Evolutionary conservation across 2,888 invertebrate genomes (phyloP).

Genomic region (Caradrina kadenii): DNA sequence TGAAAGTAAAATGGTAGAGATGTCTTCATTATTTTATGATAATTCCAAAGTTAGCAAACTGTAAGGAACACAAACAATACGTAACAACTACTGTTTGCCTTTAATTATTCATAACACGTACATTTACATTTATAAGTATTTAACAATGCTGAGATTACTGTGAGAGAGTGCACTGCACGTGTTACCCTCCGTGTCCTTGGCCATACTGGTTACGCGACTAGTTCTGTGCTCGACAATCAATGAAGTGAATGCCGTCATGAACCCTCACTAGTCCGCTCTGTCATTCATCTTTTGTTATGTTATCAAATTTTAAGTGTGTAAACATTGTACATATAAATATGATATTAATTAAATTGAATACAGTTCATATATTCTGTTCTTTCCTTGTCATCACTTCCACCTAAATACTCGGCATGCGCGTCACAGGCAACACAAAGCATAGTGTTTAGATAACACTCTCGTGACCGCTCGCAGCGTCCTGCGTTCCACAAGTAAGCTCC

Average conservation of each 20-base stretch:
- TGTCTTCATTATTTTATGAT: not conserved
- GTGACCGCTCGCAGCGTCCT: not conserved
- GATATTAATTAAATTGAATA: too few relatives aligned
- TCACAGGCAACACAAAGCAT: not conserved
- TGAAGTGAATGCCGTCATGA: not conserved
- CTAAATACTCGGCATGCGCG: not conserved
- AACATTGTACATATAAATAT: too few relatives aligned
- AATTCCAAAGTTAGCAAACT: not conserved
- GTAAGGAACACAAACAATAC: not conserved
- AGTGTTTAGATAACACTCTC: not conserved
- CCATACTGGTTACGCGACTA: not conserved
- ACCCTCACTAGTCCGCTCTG: too few relatives aligned
- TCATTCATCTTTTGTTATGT: not conserved
- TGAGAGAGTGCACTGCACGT: constrained; percentile 7
- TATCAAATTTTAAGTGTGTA: too few relatives aligned
- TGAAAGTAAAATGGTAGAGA: too few relatives aligned
- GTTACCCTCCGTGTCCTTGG: not conserved
- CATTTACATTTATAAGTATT: constrained; percentile 5
- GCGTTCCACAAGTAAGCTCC: not conserved
- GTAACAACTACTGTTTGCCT: not conserved
- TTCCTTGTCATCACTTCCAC: not conserved
- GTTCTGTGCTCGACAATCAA: not conserved
- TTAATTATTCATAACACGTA: not conserved
- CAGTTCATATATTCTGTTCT: not conserved
- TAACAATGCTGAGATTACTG: not conserved